These are phyloP conservation scores for Archips crataeganus DNA, from an alignment of 2,888 invertebrate genomes.

Conservation along the genomic window DNA sequence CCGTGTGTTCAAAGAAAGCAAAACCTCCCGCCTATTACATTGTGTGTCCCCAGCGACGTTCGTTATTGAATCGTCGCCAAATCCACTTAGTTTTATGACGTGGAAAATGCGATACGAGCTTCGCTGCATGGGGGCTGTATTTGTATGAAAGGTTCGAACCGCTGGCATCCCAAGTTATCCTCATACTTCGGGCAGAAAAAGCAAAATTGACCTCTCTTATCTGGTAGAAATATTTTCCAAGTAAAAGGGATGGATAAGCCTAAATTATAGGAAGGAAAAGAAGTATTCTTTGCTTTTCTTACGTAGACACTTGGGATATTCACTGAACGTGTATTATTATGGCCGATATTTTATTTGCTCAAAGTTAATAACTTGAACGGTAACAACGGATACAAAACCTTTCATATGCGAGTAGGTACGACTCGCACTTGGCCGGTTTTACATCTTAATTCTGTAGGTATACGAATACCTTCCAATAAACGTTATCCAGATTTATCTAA, in stretches of 20 bases:
- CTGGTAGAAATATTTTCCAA: background rate
- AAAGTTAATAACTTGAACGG: no score
- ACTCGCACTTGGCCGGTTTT: no score
- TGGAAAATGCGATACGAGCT: constrained; percentile 75
- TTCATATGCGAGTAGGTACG: no score
- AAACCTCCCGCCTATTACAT: constrained; percentile 12
- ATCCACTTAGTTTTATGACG: constrained; percentile 82
- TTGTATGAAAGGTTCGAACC: background rate
- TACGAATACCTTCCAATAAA: background rate
- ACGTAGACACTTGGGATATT: no score
- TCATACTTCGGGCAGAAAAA: background rate
- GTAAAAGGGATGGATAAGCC: background rate
- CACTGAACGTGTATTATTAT: no score
- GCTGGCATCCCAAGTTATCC: background rate
- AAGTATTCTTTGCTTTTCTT: no score
- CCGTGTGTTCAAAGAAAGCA: background rate
- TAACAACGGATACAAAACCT: no score
- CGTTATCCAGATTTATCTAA: background rate
- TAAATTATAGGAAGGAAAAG: no score
- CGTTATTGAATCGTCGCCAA: constrained; percentile 78
- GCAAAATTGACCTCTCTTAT: background rate
- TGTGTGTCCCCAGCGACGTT: constrained; percentile 47
- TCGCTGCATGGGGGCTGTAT: constrained; percentile 46
- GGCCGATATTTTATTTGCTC: no score
- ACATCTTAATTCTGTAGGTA: background rate